A percentile compares a stretch with the other conserved stretches of the same genome.
phyloP scores from a whole-genome alignment of 1,140 invertebrate species.

The Pseudachorutes palmiensis region DNA sequence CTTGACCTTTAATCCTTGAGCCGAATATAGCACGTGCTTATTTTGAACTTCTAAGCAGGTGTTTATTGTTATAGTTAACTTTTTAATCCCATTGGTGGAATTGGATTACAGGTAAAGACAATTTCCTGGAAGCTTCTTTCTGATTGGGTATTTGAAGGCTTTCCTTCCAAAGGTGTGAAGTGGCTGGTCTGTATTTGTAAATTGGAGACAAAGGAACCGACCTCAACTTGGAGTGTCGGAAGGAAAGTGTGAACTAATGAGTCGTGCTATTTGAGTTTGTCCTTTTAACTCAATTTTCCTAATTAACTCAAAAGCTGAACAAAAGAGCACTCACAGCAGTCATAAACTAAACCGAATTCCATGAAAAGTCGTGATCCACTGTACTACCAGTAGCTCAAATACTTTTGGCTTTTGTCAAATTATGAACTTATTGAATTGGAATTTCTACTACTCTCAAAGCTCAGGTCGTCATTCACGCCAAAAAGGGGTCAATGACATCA shows the following conservation, averaged over 20 bases:
- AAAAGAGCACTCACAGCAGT: not conserved
- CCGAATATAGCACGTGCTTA: no score
- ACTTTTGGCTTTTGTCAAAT: not conserved
- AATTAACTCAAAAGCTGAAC: not conserved
- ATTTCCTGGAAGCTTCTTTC: not conserved
- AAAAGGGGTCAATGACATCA: no score
- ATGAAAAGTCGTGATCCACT: not conserved
- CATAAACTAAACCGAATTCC: not conserved
- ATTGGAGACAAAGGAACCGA: conserved; percentile 4
- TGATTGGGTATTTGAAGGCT: not conserved
- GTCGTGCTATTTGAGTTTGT: conserved; percentile 10
- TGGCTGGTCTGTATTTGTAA: not conserved
- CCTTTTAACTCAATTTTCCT: not conserved
- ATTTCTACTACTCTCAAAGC: not conserved
- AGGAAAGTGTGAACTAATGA: conserved; percentile 5
- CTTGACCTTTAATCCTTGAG: no score
- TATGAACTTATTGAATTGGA: not conserved
- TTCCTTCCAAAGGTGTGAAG: not conserved
- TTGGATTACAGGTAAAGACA: no score
- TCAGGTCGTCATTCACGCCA: no score
- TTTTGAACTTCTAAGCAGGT: no score
- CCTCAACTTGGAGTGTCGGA: not conserved
- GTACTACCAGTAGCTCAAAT: not conserved
- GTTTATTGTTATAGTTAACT: no score
- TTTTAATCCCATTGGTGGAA: no score